These are phyloP conservation scores for Acanthoscelides obtectus DNA, from an alignment of 2,888 invertebrate species.

Conservation along the genomic window DNA sequence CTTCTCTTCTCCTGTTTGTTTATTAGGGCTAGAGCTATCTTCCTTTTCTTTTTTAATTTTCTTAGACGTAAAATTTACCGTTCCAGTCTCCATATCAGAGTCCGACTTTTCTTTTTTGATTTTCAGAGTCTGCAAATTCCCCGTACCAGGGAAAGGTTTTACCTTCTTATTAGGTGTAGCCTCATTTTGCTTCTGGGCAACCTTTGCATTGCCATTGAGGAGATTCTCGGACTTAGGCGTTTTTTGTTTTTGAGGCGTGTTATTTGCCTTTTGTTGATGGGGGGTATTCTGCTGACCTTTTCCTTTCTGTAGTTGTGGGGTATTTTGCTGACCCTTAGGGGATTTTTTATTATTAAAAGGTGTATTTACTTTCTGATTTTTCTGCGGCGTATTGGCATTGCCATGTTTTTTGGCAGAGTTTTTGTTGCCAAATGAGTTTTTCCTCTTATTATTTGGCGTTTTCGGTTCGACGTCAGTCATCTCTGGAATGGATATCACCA, in stretches of 20 bases:
- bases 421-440: slow-evolving; percentile 17
- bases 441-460: slow-evolving; percentile 24
- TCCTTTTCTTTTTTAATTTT: neutral
- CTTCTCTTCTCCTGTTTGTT: slow-evolving; percentile 11
- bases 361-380: slow-evolving; percentile 2
- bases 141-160: slow-evolving; percentile 23
- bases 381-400: slow-evolving; percentile 11
- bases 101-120: neutral
- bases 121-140: slow-evolving; percentile 9
- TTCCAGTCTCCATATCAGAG: neutral
- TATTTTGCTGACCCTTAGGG: neutral
- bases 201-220: neutral
- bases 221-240: slow-evolving; percentile 3
- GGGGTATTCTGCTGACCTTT: slow-evolving; percentile 2
- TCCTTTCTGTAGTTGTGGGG: slow-evolving; percentile 7
- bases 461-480: slow-evolving; percentile 24
- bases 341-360: slow-evolving; percentile 6
- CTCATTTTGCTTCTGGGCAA: neutral
- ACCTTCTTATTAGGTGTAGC: slow-evolving; percentile 15
- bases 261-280: neutral
- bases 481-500: slow-evolving; percentile 2
- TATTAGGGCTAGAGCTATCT: neutral
- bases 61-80: neutral
- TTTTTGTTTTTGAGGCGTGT: slow-evolving; percentile 1
- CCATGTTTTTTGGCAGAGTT: slow-evolving; percentile 24